phyloP scores from a whole-genome alignment of 2,888 invertebrate genomes.

The Dyspetes luteomarginatus region DNA sequence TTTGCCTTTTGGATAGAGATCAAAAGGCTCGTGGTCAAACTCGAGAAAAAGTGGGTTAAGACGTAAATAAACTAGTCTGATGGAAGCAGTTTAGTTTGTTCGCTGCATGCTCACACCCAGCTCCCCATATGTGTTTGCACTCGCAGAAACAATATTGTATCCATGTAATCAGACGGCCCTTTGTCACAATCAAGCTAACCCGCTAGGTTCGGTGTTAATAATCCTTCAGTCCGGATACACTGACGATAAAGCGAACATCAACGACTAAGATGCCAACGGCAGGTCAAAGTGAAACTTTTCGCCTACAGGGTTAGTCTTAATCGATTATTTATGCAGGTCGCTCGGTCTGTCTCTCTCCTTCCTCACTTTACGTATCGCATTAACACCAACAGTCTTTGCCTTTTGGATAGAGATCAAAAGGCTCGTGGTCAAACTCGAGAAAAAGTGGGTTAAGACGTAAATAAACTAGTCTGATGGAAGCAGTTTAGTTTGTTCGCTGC shows the following conservation, averaged over 20 bases:
- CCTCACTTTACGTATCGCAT: background rate
- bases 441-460: background rate
- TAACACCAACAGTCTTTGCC: background rate
- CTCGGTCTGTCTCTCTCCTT: too few relatives aligned
- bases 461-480: background rate
- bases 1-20: background rate
- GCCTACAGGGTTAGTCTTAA: constrained; percentile 63
- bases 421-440: background rate
- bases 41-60: background rate
- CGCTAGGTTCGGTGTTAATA: constrained; percentile 1
- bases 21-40: background rate
- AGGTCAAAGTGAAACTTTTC: constrained; percentile 45
- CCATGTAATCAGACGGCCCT: constrained; percentile 72
- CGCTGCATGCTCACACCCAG: background rate
- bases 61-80: background rate
- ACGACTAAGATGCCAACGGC: constrained; percentile 33
- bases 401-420: background rate
- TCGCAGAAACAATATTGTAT: constrained; percentile 74
- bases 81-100: constrained; percentile 10
- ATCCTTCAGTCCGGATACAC: background rate
- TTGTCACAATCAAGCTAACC: constrained; percentile 8
- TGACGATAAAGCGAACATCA: constrained; percentile 40
- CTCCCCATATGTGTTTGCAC: constrained; percentile 28
- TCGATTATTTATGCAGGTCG: constrained; percentile 61
- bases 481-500: background rate